phyloP scores from a whole-genome alignment of 53 echinoderm and acorn worm species.

The Apostichopus leukothele region DNA sequence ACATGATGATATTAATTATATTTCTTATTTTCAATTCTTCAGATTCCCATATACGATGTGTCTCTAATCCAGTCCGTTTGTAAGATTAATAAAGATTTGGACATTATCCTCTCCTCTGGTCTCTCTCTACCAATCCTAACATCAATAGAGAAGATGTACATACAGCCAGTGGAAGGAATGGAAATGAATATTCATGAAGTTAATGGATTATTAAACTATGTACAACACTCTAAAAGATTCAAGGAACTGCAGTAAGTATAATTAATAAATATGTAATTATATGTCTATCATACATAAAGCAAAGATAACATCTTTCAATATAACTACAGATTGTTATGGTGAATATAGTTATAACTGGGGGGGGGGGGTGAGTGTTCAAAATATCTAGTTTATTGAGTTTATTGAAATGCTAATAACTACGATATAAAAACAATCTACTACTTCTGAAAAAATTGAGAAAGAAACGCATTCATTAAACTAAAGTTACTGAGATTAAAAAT shows the following conservation, averaged over 20 bases:
- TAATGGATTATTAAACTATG: constrained; percentile 18
- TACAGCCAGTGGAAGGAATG: neutral
- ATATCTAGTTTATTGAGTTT: too few relatives aligned
- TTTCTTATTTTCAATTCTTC: constrained; percentile 2
- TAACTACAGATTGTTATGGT: too few relatives aligned
- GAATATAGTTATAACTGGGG: too few relatives aligned
- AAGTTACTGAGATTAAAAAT: too few relatives aligned
- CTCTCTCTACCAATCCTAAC: neutral
- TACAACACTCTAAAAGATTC: neutral
- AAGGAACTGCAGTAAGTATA: neutral
- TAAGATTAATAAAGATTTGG: neutral
- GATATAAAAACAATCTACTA: too few relatives aligned
- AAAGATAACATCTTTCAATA: too few relatives aligned
- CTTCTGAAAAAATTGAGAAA: too few relatives aligned
- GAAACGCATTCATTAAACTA: too few relatives aligned
- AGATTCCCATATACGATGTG: neutral
- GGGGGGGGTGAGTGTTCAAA: too few relatives aligned
- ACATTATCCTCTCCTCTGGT: constrained; percentile 15
- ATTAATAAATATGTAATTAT: neutral
- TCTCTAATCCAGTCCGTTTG: neutral
- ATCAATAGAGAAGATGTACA: neutral
- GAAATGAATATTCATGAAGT: neutral
- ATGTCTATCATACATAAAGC: too few relatives aligned
- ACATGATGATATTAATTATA: neutral
- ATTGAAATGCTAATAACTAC: too few relatives aligned